Conservation (phyloP, 2,113 vertebrate species). For the Chascanopsetta lugubris region DNA sequence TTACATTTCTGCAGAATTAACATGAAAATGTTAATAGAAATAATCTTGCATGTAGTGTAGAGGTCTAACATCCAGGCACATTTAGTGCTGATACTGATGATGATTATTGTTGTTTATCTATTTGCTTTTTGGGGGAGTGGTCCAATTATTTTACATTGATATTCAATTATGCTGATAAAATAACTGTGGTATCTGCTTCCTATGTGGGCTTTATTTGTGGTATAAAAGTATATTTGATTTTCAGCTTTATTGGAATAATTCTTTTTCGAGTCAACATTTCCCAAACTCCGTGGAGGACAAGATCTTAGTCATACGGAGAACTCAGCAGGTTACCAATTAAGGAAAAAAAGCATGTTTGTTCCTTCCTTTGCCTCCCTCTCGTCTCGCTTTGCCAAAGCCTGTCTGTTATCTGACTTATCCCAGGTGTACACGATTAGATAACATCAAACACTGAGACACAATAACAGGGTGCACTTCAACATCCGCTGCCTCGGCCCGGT, state of each 20-base stretch:
- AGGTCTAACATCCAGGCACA: no score
- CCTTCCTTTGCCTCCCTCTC: conserved; percentile 12
- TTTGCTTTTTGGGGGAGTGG: no score
- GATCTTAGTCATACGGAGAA: conserved; percentile 1
- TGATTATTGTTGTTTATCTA: no score
- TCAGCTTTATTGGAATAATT: not conserved
- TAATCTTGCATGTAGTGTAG: no score
- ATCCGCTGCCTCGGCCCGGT: conserved; percentile 49
- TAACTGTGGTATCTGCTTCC: no score
- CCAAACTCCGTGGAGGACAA: not conserved
- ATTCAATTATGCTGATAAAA: no score
- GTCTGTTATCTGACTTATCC: conserved; percentile 25
- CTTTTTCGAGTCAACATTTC: not conserved
- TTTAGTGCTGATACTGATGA: no score
- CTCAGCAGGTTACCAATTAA: conserved; percentile 10
- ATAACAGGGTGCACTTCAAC: conserved; percentile 57
- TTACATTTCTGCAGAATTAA: no score
- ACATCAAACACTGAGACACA: conserved; percentile 48
- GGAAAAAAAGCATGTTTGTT: conserved; percentile 4
- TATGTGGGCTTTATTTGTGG: no score
- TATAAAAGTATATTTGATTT: no score
- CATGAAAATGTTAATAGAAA: no score
- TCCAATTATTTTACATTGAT: no score
- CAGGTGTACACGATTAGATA: conserved; percentile 53
- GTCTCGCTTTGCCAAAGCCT: conserved; percentile 13